phyloP scores from a whole-genome alignment of 2,888 invertebrate species.

The Tetranychus piercei region DNA sequence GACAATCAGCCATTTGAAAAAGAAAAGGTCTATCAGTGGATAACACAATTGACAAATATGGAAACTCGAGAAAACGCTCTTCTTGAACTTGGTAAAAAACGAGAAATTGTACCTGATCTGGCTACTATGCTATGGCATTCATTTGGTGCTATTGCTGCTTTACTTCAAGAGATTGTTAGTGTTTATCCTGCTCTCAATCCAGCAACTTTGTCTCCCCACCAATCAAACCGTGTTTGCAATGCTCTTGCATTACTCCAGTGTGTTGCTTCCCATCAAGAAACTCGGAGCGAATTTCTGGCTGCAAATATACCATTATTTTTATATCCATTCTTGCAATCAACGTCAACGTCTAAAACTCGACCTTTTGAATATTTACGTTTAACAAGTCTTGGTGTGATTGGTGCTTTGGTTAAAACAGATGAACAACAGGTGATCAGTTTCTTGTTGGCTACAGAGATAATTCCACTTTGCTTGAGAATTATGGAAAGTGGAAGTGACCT shows the following conservation, averaged over 20 bases:
- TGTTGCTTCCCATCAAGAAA: conserved; percentile 98
- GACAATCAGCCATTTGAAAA: conserved; percentile 43
- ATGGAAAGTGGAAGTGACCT: conserved; percentile 99
- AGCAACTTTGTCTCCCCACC: conserved; percentile 71
- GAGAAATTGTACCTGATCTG: conserved; percentile 78
- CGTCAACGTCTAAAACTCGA: conserved; percentile 78
- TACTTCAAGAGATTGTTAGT: conserved; percentile 84
- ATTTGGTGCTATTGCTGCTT: conserved; percentile 84
- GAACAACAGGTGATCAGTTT: conserved; percentile 98
- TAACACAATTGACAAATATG: conserved; percentile 72
- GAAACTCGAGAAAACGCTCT: conserved; percentile 88
- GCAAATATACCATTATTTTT: conserved; percentile 93
- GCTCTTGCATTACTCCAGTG: conserved; percentile 92
- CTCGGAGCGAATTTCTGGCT: conserved; percentile 72
- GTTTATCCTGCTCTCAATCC: conserved; percentile 98
- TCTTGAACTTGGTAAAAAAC: conserved; percentile 70
- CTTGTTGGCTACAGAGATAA: conserved; percentile 92
- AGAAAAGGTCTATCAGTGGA: conserved; percentile 81
- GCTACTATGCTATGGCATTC: conserved; percentile 98
- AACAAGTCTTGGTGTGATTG: conserved; percentile 97
- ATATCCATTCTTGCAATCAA: conserved; percentile 94
- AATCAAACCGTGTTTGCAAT: conserved; percentile 97
- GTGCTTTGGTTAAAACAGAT: conserved; percentile 96
- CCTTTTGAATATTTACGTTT: conserved; percentile 95
- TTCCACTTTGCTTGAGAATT: conserved; percentile 88